Base-by-base conservation (phyloP, 1,140 invertebrate genomes). In the Drosophila murphyi region DNA sequence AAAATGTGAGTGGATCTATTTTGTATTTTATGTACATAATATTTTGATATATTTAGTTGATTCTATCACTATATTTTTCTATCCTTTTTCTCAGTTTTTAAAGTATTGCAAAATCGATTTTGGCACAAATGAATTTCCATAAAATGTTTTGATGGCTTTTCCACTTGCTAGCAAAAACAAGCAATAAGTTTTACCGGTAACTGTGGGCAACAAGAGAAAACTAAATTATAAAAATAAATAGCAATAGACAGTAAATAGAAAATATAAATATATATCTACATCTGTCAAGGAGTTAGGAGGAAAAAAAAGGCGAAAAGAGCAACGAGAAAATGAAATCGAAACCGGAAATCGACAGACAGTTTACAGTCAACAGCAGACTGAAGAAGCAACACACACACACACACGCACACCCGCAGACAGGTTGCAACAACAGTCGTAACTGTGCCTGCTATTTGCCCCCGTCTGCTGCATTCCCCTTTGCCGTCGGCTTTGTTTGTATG, bases 251-350 rank as follows among this genome's bases (percentile, higher is more conserved):
- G 12, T 52, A 50, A 45, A 65, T 34, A 63, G 29, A 43, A 54
- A 10, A 56, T 41, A 63, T 35, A 41, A 8, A 48, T 7, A 57
- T 39, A 35, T 51, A 37, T 12, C 20, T 35, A 5, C 4, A 76
- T 75, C 75, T 64, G 60, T 45, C 59, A 37, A 41, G n/a, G 20
- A 12, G 12, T 20, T 20, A 0, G 3, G 32, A 28, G 29, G 34
- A 29, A 32, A 35, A 61, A 37, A 54, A 60, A 68, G 41, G 43
- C 59, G 50, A 57, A n/a, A 68, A 55, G 31, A 32, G 31, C 61
- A 45, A 73, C 47, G 37, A 80, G 72, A 70, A 78, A 82, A 75
- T 72, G 78, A 81, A 82, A 81, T 80, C 64, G 73, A 82, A 82
- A 82, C 78, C 80, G 79, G 71, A 82, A 81, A 76, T 65, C 63